phyloP scores from a whole-genome alignment of 2,113 vertebrate species.

The Cyphomyrus discorhynchus region DNA sequence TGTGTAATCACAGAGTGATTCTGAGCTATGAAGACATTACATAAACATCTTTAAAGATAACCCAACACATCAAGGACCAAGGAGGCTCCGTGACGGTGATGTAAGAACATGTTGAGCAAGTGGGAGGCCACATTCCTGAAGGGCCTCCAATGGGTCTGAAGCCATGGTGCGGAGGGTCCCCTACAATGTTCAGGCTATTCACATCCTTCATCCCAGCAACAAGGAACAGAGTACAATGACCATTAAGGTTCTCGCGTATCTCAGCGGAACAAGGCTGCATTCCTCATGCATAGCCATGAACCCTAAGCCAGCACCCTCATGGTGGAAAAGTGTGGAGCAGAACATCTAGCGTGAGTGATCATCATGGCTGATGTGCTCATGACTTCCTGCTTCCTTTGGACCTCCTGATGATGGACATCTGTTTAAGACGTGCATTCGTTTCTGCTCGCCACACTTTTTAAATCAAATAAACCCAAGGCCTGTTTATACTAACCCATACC shows the following conservation, averaged over 20 bases:
- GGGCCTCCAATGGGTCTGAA: not conserved
- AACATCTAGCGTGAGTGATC: not conserved
- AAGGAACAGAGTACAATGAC: not conserved
- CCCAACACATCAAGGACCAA: not conserved
- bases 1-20: not conserved
- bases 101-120: not conserved
- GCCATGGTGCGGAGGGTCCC: not conserved
- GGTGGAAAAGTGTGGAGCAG: not conserved
- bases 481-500: constrained; percentile 1
- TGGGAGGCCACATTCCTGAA: not conserved
- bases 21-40: not conserved
- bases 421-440: constrained; percentile 2
- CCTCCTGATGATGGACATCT: not conserved
- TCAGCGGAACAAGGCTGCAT: not conserved
- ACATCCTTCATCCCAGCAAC: not conserved
- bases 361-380: not conserved
- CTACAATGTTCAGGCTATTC: not conserved
- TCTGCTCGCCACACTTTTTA: not conserved
- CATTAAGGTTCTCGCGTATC: not conserved
- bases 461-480: constrained; percentile 12
- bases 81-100: not conserved
- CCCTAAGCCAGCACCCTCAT: not conserved
- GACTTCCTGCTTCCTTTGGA: not conserved
- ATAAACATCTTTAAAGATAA: not conserved
- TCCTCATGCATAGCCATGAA: not conserved